Evolutionary conservation across 2,113 vertebrate species (phyloP).

Genomic region (Oenanthe melanoleuca): DNA sequence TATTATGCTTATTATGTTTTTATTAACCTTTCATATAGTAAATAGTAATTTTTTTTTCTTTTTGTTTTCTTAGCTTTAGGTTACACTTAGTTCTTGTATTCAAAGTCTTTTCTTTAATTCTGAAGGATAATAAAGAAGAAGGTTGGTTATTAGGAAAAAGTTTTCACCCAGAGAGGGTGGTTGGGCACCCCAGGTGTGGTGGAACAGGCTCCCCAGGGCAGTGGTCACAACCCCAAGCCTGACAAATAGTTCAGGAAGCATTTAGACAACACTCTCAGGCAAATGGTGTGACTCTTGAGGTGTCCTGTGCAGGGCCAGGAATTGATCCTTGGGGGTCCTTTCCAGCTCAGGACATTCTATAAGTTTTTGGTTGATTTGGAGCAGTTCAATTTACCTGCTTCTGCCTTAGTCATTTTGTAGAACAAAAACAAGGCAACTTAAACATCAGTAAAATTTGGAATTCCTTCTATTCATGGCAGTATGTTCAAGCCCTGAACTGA

Average conservation of each 20-base stretch:
- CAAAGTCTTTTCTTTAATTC: background rate
- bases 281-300: background rate
- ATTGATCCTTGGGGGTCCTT: background rate
- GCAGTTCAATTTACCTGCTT: background rate
- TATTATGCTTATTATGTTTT: background rate
- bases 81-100: background rate
- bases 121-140: background rate
- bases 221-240: background rate
- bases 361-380: background rate
- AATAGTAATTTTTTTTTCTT: background rate
- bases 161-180: background rate
- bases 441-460: background rate
- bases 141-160: background rate
- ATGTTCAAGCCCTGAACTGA: background rate
- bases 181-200: background rate
- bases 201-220: background rate
- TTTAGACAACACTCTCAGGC: background rate
- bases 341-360: background rate
- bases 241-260: background rate
- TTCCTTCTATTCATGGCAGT: background rate
- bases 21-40: background rate
- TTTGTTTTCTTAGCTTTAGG: background rate
- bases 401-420: background rate
- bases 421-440: background rate
- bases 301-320: background rate